Base-by-base conservation (phyloP, 2,113 vertebrate genomes). In the Macquaria australasica region DNA sequence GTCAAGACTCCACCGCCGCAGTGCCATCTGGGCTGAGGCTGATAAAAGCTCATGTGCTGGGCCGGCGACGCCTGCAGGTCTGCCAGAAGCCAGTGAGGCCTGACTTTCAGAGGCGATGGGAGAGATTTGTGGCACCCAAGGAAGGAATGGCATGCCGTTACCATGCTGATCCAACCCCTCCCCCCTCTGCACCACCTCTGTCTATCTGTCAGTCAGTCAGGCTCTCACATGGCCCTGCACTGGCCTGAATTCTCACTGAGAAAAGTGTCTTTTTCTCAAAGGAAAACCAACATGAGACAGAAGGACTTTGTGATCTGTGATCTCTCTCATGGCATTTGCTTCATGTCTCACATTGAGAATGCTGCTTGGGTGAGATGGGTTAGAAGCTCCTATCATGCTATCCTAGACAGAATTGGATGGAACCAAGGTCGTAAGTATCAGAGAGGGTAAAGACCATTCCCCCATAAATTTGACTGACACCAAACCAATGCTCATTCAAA, bases 11-110 rank as follows among this genome's bases (percentile, higher is more conserved):
- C 56, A 62, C 79, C 63, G 79, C 86, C 86, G 82, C 89, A 82
- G 92, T 94, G 93, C 93, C 94, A 93, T 94, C 95, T 96, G 95
- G 92, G 93, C 91, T 74, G 73, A 69, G 87, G 88, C 93, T 95
- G 95, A 96, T 96, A 96, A 96, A 95, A 94, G 93, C 94, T 95
- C 93, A 91, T 92, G 94, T 92, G 94, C 91, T 77, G 89, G 92
- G 78, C 93, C 74, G 83, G 88, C 87, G 70, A 81, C 76, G 94
- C 95, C 95, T 76, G 88, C 92, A 89, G 94, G 91, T 93, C 91
- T 92, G 85, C 89, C 81, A 80, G 88, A 77, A 93, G 84, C 91
- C 90, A 91, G 86, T 53, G 81, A 88, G 93, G 92, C 93, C 92
- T 93, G 91, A 88, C 91, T 94, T 93, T 94, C 87, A 80, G 91